Evolutionary conservation across 2,888 invertebrate species (phyloP).

Genomic region (Thumatha senex): DNA sequence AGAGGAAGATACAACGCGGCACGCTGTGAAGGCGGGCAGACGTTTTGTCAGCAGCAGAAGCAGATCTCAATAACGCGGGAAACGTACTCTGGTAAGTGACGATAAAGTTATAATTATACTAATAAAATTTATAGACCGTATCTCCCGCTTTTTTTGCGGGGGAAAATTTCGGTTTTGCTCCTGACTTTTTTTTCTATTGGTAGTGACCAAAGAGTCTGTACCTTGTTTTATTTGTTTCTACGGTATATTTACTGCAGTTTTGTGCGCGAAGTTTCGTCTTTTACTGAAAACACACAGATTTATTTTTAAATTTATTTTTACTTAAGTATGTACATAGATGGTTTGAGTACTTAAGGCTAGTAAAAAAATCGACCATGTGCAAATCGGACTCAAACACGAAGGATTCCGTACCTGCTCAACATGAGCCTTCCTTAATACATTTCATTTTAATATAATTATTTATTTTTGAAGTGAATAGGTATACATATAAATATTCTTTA

Average conservation of each 20-base stretch:
- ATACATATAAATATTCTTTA: too few species aligned
- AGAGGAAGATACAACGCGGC: slow-evolving; percentile 55
- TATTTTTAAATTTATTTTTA: too few species aligned
- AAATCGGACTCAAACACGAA: neutral
- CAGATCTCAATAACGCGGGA: slow-evolving; percentile 58
- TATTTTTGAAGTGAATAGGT: too few species aligned
- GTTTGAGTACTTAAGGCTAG: too few species aligned
- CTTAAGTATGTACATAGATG: too few species aligned
- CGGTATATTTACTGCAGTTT: too few species aligned
- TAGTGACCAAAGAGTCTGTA: slow-evolving; percentile 5
- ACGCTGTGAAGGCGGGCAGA: slow-evolving; percentile 55
- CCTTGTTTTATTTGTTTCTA: neutral
- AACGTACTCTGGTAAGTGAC: slow-evolving; percentile 63
- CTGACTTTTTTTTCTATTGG: slow-evolving; percentile 2
- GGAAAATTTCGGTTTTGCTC: slow-evolving; percentile 12
- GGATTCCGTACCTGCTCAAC: too few species aligned
- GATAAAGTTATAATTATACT: slow-evolving; percentile 39
- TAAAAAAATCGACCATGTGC: too few species aligned
- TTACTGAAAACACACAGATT: too few species aligned
- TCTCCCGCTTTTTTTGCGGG: slow-evolving; percentile 8
- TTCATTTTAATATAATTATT: too few species aligned
- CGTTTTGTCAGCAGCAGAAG: slow-evolving; percentile 47
- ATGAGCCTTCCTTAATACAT: too few species aligned
- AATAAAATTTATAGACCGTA: slow-evolving; percentile 26
- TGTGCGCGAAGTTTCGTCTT: too few species aligned